Percentiles rank a stretch among this genome's conserved stretches.
Evolutionary conservation across 2,113 vertebrate species (phyloP).

Genomic region (Cryptomyrus ogoouensis): DNA sequence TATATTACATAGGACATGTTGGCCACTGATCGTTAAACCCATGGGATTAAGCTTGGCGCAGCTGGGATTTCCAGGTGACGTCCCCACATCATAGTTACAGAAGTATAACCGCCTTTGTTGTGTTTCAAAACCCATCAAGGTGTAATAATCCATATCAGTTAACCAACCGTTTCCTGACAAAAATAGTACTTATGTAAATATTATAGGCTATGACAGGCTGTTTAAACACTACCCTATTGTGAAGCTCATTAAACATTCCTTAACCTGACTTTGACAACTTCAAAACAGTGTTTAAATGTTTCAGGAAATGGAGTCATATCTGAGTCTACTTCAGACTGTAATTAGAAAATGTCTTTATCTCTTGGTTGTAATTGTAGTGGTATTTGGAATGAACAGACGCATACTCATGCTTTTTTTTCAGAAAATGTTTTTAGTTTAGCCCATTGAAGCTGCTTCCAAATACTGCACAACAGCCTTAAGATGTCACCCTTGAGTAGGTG

Average conservation of each 20-base stretch:
- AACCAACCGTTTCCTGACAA: background rate
- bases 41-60: background rate
- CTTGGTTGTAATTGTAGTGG: background rate
- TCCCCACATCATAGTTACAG: background rate
- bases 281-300: background rate
- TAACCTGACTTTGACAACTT: background rate
- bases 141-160: background rate
- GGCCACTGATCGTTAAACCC: background rate
- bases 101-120: background rate
- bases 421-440: background rate
- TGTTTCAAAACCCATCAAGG: background rate
- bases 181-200: background rate
- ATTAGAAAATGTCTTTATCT: background rate
- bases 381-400: background rate
- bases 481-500: constrained; percentile 1
- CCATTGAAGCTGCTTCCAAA: background rate
- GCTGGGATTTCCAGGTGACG: background rate
- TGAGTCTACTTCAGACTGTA: background rate
- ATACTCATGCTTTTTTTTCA: background rate
- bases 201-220: background rate
- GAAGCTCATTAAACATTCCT: background rate
- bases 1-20: background rate
- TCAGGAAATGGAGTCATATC: background rate
- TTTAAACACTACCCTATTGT: background rate
- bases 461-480: background rate